These are phyloP conservation scores for Magallana ariakensis DNA, from an alignment of 1,140 invertebrate species.

Conservation along the genomic window DNA sequence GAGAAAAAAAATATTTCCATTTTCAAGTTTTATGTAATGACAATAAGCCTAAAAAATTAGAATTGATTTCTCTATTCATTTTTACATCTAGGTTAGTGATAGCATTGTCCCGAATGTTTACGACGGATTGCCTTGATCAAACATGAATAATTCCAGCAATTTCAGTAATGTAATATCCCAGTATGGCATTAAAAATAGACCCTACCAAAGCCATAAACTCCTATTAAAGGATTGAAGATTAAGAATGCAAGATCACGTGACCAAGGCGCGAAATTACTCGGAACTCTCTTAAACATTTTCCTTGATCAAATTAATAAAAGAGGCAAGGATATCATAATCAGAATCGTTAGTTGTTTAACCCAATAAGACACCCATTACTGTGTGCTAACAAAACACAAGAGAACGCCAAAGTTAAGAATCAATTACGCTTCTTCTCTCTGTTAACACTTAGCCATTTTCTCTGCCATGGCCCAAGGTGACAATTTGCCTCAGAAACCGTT, in stretches of 20 bases:
- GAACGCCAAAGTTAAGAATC: conserved; percentile 42
- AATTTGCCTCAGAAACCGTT: conserved; percentile 23
- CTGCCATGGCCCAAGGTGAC: conserved; percentile 24
- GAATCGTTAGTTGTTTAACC: conserved; percentile 45
- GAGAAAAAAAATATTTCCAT: too few relatives aligned
- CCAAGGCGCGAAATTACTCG: conserved; percentile 38
- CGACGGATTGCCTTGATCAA: too few relatives aligned
- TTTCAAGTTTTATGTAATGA: too few relatives aligned
- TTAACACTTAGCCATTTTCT: conserved; percentile 45
- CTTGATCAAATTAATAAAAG: conserved; percentile 57
- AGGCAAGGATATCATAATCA: conserved; percentile 49
- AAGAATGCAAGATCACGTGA: conserved; percentile 15
- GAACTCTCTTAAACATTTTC: conserved; percentile 51
- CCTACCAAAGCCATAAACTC: background rate
- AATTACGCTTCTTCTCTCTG: conserved; percentile 36
- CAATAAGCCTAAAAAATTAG: too few relatives aligned
- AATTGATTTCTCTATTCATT: too few relatives aligned
- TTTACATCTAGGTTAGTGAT: too few relatives aligned
- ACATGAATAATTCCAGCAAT: too few relatives aligned
- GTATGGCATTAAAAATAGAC: background rate
- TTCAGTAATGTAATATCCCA: too few relatives aligned
- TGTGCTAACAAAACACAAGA: conserved; percentile 48
- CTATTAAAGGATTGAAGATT: conserved; percentile 10
- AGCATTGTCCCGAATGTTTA: too few relatives aligned
- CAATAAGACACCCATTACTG: conserved; percentile 46